Conservation (phyloP, 2,113 vertebrate species). For the Petrocephalus microphthalmus region DNA sequence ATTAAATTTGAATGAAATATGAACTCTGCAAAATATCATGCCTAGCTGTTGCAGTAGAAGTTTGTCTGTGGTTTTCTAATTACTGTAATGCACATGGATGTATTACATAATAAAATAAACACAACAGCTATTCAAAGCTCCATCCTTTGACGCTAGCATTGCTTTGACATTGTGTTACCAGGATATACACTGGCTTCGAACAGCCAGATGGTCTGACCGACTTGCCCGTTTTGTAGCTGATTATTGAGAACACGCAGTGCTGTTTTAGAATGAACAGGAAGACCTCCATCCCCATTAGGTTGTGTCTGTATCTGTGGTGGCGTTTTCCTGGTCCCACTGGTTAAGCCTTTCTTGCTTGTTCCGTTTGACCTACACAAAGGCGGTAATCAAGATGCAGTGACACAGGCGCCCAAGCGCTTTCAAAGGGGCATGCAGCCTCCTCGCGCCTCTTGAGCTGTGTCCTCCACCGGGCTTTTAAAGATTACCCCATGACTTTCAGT, state of each 20-base stretch:
- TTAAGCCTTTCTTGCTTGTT: neutral
- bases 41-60: neutral
- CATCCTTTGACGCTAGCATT: neutral
- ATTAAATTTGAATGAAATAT: neutral
- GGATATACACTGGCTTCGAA: neutral
- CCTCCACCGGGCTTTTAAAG: neutral
- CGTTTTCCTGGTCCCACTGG: neutral
- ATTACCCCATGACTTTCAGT: neutral
- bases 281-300: neutral
- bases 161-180: neutral
- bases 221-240: neutral
- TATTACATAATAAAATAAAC: neutral
- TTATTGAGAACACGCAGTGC: neutral
- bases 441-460: neutral
- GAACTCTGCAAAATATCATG: neutral
- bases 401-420: neutral
- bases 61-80: neutral
- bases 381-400: neutral
- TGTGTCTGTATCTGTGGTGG: neutral
- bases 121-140: neutral
- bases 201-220: neutral
- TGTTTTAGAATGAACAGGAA: neutral
- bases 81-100: neutral
- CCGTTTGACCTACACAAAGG: neutral
- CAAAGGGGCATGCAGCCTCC: neutral